Conservation (phyloP, 2,113 vertebrate genomes). For the Colaptes auratus region DNA sequence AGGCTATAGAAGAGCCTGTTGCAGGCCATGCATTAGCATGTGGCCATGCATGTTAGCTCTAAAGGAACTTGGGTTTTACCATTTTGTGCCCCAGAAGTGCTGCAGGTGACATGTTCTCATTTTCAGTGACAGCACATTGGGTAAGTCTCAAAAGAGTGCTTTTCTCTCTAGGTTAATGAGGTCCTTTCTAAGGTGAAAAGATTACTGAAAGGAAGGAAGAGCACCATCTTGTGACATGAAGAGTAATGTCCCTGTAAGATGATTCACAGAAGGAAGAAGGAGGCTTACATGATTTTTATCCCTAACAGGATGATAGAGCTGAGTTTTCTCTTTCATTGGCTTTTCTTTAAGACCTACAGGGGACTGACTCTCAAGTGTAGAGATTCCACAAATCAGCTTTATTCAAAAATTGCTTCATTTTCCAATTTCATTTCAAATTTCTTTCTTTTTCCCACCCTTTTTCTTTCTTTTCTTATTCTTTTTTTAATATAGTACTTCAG, state of each 20-base stretch:
- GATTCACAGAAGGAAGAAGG: background rate
- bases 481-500: background rate
- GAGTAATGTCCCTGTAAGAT: background rate
- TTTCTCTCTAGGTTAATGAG: background rate
- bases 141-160: background rate
- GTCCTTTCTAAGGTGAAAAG: constrained; percentile 16
- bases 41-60: background rate
- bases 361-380: background rate
- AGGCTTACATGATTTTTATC: constrained; percentile 9
- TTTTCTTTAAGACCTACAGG: background rate
- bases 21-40: background rate
- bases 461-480: no score
- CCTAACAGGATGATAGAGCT: background rate
- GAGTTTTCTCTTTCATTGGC: constrained; percentile 32
- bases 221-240: constrained; percentile 53
- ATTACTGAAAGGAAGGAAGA: constrained; percentile 53
- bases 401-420: constrained; percentile 15
- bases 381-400: constrained; percentile 28
- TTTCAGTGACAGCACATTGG: background rate
- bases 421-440: background rate
- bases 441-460: background rate
- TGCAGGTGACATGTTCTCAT: background rate
- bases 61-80: background rate
- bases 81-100: background rate
- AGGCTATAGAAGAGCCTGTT: background rate